Evolutionary conservation across 2,888 invertebrate species (phyloP).

Genomic region (Drosophila sordidapex): DNA sequence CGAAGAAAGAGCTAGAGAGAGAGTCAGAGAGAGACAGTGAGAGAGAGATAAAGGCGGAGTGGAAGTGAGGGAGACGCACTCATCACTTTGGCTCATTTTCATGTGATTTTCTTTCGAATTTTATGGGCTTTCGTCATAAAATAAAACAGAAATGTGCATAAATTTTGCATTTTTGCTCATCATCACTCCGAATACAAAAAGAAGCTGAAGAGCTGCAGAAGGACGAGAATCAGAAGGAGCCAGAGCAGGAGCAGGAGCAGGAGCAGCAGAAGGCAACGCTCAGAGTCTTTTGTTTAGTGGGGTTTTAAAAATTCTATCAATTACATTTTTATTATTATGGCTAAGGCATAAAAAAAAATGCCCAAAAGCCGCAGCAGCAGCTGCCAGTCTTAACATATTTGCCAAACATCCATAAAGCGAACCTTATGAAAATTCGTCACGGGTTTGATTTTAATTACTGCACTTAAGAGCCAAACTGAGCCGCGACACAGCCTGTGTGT

Average conservation of each 20-base stretch:
- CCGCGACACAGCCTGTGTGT: conserved; percentile 1
- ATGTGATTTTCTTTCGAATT: conserved; percentile 76
- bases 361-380: conserved; percentile 30
- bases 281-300: conserved; percentile 46
- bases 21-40: neutral
- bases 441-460: conserved; percentile 66
- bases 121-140: conserved; percentile 75
- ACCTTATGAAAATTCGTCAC: conserved; percentile 35
- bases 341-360: conserved; percentile 48
- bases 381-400: conserved; percentile 29
- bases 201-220: neutral
- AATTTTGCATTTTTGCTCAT: conserved; percentile 62
- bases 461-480: conserved; percentile 44
- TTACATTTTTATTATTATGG: conserved; percentile 71
- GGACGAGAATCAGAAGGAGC: neutral
- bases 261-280: neutral
- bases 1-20: conserved; percentile 8
- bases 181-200: conserved; percentile 29
- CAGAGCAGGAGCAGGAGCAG: neutral
- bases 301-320: conserved; percentile 80
- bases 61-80: neutral
- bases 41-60: conserved; percentile 3
- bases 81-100: conserved; percentile 55
- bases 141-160: conserved; percentile 75
- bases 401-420: conserved; percentile 36